Evolutionary conservation across 2,888 invertebrate species (phyloP).

Genomic region (Iselma pallidipennis): DNA sequence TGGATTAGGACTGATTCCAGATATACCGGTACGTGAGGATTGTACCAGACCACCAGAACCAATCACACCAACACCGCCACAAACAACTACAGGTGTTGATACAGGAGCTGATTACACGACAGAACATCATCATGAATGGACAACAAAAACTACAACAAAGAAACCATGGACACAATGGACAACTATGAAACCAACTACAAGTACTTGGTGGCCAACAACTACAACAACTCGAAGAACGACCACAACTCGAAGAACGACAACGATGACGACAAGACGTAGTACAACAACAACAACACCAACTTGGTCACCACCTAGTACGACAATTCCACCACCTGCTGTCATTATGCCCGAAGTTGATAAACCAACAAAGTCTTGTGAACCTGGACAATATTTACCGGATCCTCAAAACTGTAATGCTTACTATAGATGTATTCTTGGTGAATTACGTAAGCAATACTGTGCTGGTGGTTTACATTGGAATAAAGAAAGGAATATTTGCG

Average conservation of each 20-base stretch:
- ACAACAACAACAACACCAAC: conserved; percentile 39
- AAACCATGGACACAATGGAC: conserved; percentile 32
- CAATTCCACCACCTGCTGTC: conserved; percentile 55
- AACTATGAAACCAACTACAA: conserved; percentile 29
- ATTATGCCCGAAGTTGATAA: conserved; percentile 55
- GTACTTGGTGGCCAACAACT: conserved; percentile 45
- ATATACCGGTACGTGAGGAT: conserved; percentile 60
- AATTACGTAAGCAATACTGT: conserved; percentile 72
- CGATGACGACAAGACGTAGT: conserved; percentile 44
- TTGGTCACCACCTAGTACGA: conserved; percentile 42
- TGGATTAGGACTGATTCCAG: conserved; percentile 67
- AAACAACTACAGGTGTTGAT: conserved; percentile 70
- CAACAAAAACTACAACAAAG: conserved; percentile 31
- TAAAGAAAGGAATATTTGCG: conserved; percentile 66
- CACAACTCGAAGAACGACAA: conserved; percentile 46
- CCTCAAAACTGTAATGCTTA: conserved; percentile 74
- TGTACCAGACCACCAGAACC: conserved; percentile 75
- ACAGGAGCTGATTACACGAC: conserved; percentile 53
- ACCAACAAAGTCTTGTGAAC: conserved; percentile 50
- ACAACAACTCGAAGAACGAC: conserved; percentile 41
- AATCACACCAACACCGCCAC: conserved; percentile 75
- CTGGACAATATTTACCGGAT: conserved; percentile 63
- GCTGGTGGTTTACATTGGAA: conserved; percentile 85
- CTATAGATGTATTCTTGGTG: conserved; percentile 75
- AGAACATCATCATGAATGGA: conserved; percentile 31